Percentiles rank a stretch among this genome's conserved stretches.
These are phyloP conservation scores for Lepidurus apus DNA, from an alignment of 1,140 invertebrate species.

Conservation along the genomic window DNA sequence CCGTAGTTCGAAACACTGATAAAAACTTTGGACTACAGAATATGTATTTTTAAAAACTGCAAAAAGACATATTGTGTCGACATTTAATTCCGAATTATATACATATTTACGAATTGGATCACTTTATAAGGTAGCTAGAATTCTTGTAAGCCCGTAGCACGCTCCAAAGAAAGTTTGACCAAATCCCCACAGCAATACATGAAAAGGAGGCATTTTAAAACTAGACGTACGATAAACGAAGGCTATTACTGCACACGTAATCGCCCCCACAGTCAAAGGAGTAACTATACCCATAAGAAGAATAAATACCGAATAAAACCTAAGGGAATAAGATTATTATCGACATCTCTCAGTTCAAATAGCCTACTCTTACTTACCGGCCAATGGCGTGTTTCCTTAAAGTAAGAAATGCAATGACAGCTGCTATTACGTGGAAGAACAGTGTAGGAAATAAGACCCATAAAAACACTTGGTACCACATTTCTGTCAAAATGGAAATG, in stretches of 20 bases:
- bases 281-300: slow-evolving; percentile 79
- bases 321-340: slow-evolving; percentile 42
- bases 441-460: slow-evolving; percentile 91
- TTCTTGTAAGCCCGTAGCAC: slow-evolving; percentile 83
- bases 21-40: too few relatives aligned
- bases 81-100: too few relatives aligned
- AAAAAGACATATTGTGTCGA: too few relatives aligned
- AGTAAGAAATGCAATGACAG: slow-evolving; percentile 81
- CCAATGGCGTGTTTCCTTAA: slow-evolving; percentile 88
- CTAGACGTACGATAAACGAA: slow-evolving; percentile 85
- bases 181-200: slow-evolving; percentile 87
- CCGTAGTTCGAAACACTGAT: too few relatives aligned
- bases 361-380: slow-evolving; percentile 51
- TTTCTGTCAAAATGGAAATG: slow-evolving; percentile 56
- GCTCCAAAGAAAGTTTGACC: slow-evolving; percentile 84
- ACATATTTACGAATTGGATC: background rate
- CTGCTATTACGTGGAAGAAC: slow-evolving; percentile 83
- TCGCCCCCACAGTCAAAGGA: slow-evolving; percentile 76
- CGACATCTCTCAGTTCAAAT: slow-evolving; percentile 28
- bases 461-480: slow-evolving; percentile 93
- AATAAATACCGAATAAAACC: slow-evolving; percentile 80
- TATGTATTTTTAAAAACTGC: too few relatives aligned
- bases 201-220: slow-evolving; percentile 79
- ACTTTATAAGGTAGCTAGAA: slow-evolving; percentile 81
- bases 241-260: slow-evolving; percentile 87